Conservation (phyloP, 2,888 invertebrate species). For the Bhutanitis thaidina region DNA sequence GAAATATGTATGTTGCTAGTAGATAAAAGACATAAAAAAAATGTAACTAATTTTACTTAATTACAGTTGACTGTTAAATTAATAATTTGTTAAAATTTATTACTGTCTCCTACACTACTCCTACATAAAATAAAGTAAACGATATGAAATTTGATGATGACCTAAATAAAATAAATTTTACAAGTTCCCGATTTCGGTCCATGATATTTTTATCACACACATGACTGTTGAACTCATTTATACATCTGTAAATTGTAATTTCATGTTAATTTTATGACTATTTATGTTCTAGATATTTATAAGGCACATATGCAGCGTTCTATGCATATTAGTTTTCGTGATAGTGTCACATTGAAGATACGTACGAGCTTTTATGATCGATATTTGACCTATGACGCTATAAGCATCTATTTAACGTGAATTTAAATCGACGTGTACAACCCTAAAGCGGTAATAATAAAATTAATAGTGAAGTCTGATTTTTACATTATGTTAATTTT, state of each 20-base stretch:
- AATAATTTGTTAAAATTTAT: too few relatives aligned
- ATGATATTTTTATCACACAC: constrained; percentile 9
- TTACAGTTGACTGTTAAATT: too few relatives aligned
- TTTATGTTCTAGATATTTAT: constrained; percentile 40
- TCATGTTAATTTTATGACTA: constrained; percentile 62
- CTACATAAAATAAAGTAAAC: constrained; percentile 19
- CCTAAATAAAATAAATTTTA: background rate
- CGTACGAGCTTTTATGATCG: constrained; percentile 17
- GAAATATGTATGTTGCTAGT: too few relatives aligned
- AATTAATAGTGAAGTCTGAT: too few relatives aligned
- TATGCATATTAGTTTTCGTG: constrained; percentile 19
- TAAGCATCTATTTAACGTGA: constrained; percentile 5
- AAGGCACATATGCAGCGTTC: constrained; percentile 5
- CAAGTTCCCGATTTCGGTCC: constrained; percentile 8
- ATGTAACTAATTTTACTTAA: too few relatives aligned
- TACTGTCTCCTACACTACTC: too few relatives aligned
- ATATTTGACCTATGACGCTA: constrained; percentile 20
- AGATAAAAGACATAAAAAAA: too few relatives aligned
- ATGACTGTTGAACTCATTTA: constrained; percentile 17
- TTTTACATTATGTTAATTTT: too few relatives aligned
- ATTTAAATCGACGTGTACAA: background rate
- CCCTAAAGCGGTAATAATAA: too few relatives aligned
- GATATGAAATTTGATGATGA: constrained; percentile 2
- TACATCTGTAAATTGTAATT: constrained; percentile 48
- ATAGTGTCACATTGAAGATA: constrained; percentile 16